A percentile compares a stretch with the other conserved stretches of the same genome.
phyloP scores from a whole-genome alignment of 2,888 invertebrate genomes.

The Digitonthophagus gazella region DNA sequence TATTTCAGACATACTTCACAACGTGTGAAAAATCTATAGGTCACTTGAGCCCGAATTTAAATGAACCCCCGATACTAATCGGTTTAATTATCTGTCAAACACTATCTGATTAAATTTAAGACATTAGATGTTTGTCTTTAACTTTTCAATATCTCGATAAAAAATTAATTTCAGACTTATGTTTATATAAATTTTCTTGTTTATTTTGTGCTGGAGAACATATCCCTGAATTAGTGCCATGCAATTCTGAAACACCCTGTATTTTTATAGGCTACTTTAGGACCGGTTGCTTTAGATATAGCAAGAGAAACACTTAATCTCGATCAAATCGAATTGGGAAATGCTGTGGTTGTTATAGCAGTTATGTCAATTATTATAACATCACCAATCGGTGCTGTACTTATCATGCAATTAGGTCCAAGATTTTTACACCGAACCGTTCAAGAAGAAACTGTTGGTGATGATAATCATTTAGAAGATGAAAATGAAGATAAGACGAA shows the following conservation, averaged over 20 bases:
- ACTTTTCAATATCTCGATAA: too few species aligned
- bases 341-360: conserved; percentile 54
- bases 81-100: too few species aligned
- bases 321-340: conserved; percentile 46
- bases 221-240: background rate
- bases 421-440: conserved; percentile 35
- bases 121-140: too few species aligned
- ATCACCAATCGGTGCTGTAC: conserved; percentile 54
- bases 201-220: too few species aligned
- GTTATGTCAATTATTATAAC: conserved; percentile 58
- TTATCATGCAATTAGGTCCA: conserved; percentile 41
- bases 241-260: too few species aligned
- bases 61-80: too few species aligned
- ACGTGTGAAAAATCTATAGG: too few species aligned
- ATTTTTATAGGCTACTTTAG: conserved; percentile 59
- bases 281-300: conserved; percentile 61
- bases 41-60: too few species aligned
- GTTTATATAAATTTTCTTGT: too few species aligned
- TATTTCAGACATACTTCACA: too few species aligned
- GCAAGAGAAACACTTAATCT: conserved; percentile 49
- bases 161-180: background rate
- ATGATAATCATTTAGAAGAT: background rate
- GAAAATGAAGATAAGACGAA: background rate
- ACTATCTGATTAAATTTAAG: too few species aligned
- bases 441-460: conserved; percentile 14